Evolutionary conservation across 30 jellyfish, hydroid and myxozoan genomes (phyloP), one percentile per base, ranked within the genome.

Genomic region (Sanderia malayensis): DNA sequence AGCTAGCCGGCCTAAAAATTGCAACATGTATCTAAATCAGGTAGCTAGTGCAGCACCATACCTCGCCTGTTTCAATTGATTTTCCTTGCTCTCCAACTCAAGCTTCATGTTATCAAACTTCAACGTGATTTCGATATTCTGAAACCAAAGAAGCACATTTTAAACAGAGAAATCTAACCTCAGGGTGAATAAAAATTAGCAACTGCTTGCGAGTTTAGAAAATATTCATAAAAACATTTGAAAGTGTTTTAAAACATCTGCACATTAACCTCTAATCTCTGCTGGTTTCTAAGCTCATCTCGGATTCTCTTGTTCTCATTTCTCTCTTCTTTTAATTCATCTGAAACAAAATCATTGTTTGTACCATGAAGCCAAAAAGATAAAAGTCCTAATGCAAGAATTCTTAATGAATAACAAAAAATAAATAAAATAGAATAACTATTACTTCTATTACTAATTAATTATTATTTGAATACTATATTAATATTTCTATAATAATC

Each of bases 81-180:
- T 66, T 31, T 66, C 89, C 52, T 78, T 78, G 24, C 59, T 79
- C 18, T 78, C 89, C 66, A 78, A 73, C 24, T 78, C 89, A 52
- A 47, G 29, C 41, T 70, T 49, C 76, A 78, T 26, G 69, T 64
- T 65, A 46, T 78, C 89, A 65, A 78, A 78, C 70, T 65, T 78
- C 89, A 78, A 62, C 18, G 89, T 78, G 31, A 78, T 78, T 20
- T 78, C 89, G 2, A 78, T 78, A 37, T 78, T 78, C 89, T 78
- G 61, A 30, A 22, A 58, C 8, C 34, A n/a, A 37, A 37, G n/a
- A n/a, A n/a, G n/a, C n/a, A n/a, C n/a, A n/a, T n/a, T n/a, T n/a
- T n/a, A n/a, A n/a, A n/a, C n/a, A n/a, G n/a, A n/a, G n/a, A 20
- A 59, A 20, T 2, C 22, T 22, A 22, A 22, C 3, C 22, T 18